These are phyloP conservation scores for Notodonta ziczac DNA, from an alignment of 2,888 invertebrate species.

Conservation along the genomic window DNA sequence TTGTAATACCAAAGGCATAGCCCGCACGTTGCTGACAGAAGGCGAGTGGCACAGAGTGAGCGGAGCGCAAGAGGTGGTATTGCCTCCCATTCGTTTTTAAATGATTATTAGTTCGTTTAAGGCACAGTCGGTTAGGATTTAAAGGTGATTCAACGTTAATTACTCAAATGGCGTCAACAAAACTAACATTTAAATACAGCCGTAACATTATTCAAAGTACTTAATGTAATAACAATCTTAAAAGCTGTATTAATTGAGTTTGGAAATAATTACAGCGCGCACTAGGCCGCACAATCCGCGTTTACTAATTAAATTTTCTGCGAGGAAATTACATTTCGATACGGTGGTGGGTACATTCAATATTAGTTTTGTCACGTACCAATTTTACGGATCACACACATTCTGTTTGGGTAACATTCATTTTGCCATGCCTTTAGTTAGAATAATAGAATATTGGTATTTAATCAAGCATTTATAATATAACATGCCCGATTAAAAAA, in stretches of 20 bases:
- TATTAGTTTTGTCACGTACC: constrained; percentile 21
- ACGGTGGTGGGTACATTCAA: constrained; percentile 14
- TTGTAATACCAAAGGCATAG: too few species aligned
- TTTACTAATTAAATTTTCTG: constrained; percentile 16
- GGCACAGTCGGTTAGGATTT: too few species aligned
- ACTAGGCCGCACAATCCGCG: constrained; percentile 5
- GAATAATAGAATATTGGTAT: neutral
- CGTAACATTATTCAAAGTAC: neutral
- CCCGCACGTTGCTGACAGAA: too few species aligned
- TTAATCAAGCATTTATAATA: neutral
- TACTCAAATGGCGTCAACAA: too few species aligned
- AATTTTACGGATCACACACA: constrained; percentile 9
- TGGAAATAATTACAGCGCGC: constrained; percentile 16
- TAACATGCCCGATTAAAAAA: too few species aligned
- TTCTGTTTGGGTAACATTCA: neutral
- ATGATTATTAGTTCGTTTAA: too few species aligned
- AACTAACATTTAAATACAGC: neutral
- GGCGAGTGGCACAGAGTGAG: too few species aligned
- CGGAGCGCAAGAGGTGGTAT: too few species aligned
- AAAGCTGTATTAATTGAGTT: constrained; percentile 18
- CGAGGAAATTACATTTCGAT: constrained; percentile 16
- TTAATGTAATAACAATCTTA: neutral
- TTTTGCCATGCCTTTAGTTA: neutral
- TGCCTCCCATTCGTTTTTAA: too few species aligned
- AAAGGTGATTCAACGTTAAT: too few species aligned